phyloP scores from a whole-genome alignment of 2,113 vertebrate genomes.

The Pluvialis apricaria region DNA sequence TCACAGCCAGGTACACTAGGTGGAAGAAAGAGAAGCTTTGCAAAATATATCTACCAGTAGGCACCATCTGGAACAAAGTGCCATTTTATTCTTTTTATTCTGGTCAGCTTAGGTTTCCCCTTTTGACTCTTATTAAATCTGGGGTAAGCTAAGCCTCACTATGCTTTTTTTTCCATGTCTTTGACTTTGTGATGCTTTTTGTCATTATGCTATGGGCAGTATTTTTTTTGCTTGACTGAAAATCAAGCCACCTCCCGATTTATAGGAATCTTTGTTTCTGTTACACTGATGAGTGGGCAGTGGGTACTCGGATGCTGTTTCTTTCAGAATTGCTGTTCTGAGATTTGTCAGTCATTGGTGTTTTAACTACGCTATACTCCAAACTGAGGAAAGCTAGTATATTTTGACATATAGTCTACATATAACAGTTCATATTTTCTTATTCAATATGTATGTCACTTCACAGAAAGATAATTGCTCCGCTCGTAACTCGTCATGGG shows the following conservation, averaged over 20 bases:
- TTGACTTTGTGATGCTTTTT: not conserved
- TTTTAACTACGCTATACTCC: not conserved
- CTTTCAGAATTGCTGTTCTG: not conserved
- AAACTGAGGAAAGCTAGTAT: not conserved
- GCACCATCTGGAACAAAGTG: not conserved
- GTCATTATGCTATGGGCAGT: not conserved
- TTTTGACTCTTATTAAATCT: not conserved
- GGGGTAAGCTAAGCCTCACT: not conserved
- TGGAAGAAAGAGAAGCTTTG: not conserved
- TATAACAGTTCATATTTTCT: not conserved
- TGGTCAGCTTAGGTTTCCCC: not conserved
- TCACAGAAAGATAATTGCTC: constrained; percentile 91
- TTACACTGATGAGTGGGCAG: not conserved
- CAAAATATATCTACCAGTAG: not conserved
- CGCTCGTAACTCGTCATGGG: constrained; percentile 90
- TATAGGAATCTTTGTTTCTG: not conserved
- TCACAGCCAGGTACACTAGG: not conserved
- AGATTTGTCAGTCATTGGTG: not conserved
- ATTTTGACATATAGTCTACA: not conserved
- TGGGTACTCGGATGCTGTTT: not conserved
- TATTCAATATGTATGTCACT: not conserved
- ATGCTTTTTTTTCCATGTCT: not conserved
- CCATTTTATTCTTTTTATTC: not conserved
- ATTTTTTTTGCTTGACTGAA: not conserved
- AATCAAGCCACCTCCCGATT: not conserved